Evolutionary conservation across 1,140 invertebrate species (phyloP), one percentile per base, ranked within the genome.

Genomic region (Zaprionus ornatus): DNA sequence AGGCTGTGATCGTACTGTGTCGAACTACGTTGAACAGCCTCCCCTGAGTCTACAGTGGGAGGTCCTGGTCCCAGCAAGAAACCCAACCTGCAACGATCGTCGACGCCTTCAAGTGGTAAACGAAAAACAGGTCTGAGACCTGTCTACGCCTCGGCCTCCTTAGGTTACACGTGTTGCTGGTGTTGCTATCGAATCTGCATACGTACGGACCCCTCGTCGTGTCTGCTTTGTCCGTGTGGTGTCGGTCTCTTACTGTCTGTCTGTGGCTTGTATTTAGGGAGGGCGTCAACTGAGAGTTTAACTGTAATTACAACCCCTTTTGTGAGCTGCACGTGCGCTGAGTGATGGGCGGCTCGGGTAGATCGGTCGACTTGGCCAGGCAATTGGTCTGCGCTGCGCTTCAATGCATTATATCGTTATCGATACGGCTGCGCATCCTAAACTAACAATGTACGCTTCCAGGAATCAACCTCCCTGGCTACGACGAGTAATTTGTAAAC

Each of bases 291-390:
- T 66, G 52, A 61, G 67, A 88, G 77, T 87, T 88, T 75, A 84
- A 83, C 71, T 71, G 61, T 83, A 87, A 87, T 90, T 84, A 90
- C 80, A 70, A 88, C 74, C 84, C 74, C 84, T 88, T 87, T 87
- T 87, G 84, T 87, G 52, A 7, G 23, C 37, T 84, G 83, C 84
- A 86, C 82, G 82, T 86, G 82, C 79, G 74, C 27, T 67, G 80
- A 88, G 69, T 85, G 82, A 84, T 80, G 81, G 80, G 72, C 76
- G 79, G 60, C 17, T 27, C 50, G 77, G 80, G 72, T 67, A 79
- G 60, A 23, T 40, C 50, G 48, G 23, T 32, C 54, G 23, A 23
- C 40, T 57, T 50, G 19, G 45, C 23, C 23, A 17, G 54, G 23
- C 67, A 67, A 75, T 74, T 77, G 80, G 29, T 50, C 40, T 62